Conservation (phyloP, 2,888 invertebrate species). For the Rhopalosiphum nymphaeae region DNA sequence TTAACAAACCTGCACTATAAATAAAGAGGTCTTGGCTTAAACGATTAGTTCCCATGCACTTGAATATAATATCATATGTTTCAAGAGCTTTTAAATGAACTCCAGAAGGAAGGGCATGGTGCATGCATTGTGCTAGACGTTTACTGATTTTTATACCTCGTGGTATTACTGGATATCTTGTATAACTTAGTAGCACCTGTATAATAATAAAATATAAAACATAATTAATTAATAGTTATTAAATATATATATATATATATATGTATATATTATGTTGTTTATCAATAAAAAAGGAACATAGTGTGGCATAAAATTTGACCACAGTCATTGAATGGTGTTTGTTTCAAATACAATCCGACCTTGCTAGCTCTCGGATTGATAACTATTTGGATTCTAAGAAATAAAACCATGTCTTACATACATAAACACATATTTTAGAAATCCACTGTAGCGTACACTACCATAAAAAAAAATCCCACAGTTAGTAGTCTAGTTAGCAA, state of each 20-base stretch:
- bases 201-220: conserved; percentile 64
- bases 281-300: neutral
- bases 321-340: no score
- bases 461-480: no score
- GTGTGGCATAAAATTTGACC: no score
- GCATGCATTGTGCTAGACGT: conserved; percentile 92
- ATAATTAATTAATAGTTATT: neutral
- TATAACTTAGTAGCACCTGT: conserved; percentile 82
- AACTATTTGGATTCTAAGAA: no score
- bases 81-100: conserved; percentile 93
- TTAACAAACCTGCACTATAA: conserved; percentile 78
- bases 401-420: no score
- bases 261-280: neutral
- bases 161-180: conserved; percentile 88
- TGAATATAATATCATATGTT: conserved; percentile 91
- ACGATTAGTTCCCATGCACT: conserved; percentile 85
- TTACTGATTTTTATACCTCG: conserved; percentile 89
- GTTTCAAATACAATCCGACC: no score
- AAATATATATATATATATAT: neutral
- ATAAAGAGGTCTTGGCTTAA: conserved; percentile 87
- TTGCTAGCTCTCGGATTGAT: no score
- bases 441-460: no score
- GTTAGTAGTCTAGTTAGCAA: no score
- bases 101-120: conserved; percentile 90
- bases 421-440: no score